Base-by-base conservation (phyloP, 2,113 vertebrate species). In the Balaeniceps rex region DNA sequence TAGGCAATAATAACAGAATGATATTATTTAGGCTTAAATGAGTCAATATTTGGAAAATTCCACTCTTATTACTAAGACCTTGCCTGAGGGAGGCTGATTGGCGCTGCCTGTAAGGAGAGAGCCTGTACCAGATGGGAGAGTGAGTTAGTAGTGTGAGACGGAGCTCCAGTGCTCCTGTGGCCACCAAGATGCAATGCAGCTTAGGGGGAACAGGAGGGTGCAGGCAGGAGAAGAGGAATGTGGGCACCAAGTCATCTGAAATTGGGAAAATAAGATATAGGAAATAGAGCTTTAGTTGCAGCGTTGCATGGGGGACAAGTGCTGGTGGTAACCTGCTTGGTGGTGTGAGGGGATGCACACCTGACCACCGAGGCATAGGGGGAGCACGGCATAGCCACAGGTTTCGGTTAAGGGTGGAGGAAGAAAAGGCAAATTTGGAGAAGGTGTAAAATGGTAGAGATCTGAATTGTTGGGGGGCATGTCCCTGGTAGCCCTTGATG, bases 1-100 rank as follows among this genome's bases (percentile, higher is more conserved):
- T 17, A 58, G 82, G 38, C 12, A 64, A 11, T 44, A 61, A 77
- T 36, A 75, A 76, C n/a, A 87, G 75, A 88, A 63, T 19, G 14
- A 42, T 75, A 74, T 85, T 93, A 60, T 94, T 95, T 95, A 76
- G 58, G 42, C 65, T 94, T 38, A 93, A 93, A 90, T 72, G 76
- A 94, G 47, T 74, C 84, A 95, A 96, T 96, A 84, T 89, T 94
- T 92, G 85, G 94, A 97, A 96, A 91, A 84, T 54, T 91, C 24
- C 9, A 19, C 61, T 74, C n/a, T 74, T 79, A 84, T 21, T 70
- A 87, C 46, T 65, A 64, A 90, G 79, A 85, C 58, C 87, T 96
- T 90, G 82, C 70, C 79, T 85, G 74, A 57, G 77, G 80, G 86
- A 70, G 47, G 60, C 52, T 91, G 87, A n/a, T 19, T 18, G 25